These are phyloP conservation scores for Antedon bifida DNA, from an alignment of 35 echinoderm and acorn worm species.

Conservation along the genomic window DNA sequence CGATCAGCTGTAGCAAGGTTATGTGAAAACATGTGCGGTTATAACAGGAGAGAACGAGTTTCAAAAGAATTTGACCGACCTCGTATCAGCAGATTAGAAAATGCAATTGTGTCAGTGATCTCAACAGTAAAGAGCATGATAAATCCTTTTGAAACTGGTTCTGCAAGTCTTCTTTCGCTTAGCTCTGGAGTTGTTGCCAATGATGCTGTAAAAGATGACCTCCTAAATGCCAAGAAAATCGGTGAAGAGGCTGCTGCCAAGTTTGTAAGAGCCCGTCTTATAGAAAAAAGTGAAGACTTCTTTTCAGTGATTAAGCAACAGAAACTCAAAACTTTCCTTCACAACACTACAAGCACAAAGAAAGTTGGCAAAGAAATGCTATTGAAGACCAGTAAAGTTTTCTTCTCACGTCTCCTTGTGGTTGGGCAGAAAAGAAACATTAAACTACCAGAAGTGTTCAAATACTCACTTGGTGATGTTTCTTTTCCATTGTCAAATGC, in stretches of 20 bases:
- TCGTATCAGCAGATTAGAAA: conserved; percentile 10
- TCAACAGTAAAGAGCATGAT: conserved; percentile 29
- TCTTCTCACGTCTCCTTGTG: conserved; percentile 34
- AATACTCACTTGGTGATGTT: conserved; percentile 20
- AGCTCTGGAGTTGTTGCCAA: conserved; percentile 15
- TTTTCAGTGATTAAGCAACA: conserved; percentile 1
- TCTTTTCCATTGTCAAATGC: conserved; percentile 26
- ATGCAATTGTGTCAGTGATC: neutral
- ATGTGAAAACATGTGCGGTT: neutral
- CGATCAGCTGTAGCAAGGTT: neutral
- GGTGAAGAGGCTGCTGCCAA: conserved; percentile 3
- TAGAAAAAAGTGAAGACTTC: neutral
- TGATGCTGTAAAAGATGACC: neutral
- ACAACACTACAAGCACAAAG: neutral
- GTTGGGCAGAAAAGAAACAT: conserved; percentile 23
- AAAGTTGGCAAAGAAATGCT: conserved; percentile 6
- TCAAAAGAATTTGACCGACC: conserved; percentile 7
- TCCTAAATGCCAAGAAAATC: neutral
- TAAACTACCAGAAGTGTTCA: conserved; percentile 20
- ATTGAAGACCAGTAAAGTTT: neutral
- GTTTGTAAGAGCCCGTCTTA: neutral
- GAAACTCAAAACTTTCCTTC: conserved; percentile 26
- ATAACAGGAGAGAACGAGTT: neutral
- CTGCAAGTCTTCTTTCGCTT: conserved; percentile 14
- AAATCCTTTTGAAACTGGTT: conserved; percentile 12